phyloP scores from a whole-genome alignment of 1,140 invertebrate species.

The Leptonema lineaticorne region DNA sequence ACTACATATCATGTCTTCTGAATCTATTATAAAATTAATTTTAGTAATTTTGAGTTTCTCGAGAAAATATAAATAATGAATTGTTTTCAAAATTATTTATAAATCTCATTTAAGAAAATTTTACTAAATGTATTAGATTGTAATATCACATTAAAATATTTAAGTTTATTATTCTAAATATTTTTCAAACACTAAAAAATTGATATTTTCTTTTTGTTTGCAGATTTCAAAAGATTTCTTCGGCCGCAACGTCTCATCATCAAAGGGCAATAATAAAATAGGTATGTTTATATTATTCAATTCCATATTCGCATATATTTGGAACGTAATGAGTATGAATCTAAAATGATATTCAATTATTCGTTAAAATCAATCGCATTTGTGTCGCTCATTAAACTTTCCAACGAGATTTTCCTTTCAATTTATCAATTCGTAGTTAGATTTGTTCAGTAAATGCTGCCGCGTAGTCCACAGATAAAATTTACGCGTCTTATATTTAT shows the following conservation, averaged over 20 bases:
- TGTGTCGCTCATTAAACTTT: conserved; percentile 33
- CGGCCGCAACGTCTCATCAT: conserved; percentile 57
- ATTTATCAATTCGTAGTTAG: conserved; percentile 27
- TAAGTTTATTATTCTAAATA: no score
- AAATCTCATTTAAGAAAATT: no score
- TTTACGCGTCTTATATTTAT: no score
- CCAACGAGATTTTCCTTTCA: conserved; percentile 33
- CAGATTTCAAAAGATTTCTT: conserved; percentile 74
- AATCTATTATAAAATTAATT: no score
- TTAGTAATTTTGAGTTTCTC: no score
- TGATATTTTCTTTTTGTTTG: conserved; percentile 45
- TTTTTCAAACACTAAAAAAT: no score
- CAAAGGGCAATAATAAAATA: neutral
- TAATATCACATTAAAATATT: no score
- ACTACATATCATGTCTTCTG: no score
- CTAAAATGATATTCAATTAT: conserved; percentile 2
- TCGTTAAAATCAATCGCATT: conserved; percentile 29
- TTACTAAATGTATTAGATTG: no score
- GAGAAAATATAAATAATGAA: no score
- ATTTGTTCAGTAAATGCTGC: conserved; percentile 9
- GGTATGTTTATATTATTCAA: neutral
- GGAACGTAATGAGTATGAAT: neutral
- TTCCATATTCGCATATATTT: neutral
- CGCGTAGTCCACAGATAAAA: conserved; percentile 1
- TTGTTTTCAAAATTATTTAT: no score